Evolutionary conservation across 2,113 vertebrate species (phyloP), one percentile per base, ranked within the genome.

Genomic region (Saccopteryx leptura): DNA sequence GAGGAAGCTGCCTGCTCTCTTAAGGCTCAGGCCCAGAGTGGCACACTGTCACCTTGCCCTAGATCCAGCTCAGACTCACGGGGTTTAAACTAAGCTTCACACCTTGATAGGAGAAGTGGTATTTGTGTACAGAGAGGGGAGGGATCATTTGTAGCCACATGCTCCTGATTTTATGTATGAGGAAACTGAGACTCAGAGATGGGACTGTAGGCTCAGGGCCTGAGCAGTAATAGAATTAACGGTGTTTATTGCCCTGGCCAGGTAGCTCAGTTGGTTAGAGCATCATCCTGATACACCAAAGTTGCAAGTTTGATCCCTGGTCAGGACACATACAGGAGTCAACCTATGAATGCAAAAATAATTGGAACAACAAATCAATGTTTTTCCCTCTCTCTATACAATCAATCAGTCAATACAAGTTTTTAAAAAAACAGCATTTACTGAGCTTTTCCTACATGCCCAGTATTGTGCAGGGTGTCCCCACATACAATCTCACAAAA

Each of bases 11-110:
- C 54, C 85, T 14, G 26, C 48, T 54, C 79, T 28, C 54, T 71
- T n/a, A 21, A 46, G 46, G 7, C 2, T 76, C 78, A 46, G 69
- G 54, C 21, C 19, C n/a, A 24, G 15, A 54, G 26, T 33, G 6
- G 46, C 39, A 48, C 0, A 1, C 18, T 14, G 2, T 24, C 11
- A 0, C 63, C 19, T 9, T 4, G 31, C 31, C n/a, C 72, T 21
- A 0, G 24, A 63, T 54, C 39, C 76, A 21, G 50, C 4, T 24
- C 39, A 82, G 24, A 68, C 24, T 11, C 76, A 15, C 1, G 8
- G 39, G 24, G 24, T 68, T 18, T 11, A 52, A 61, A 2, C 14
- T 9, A 26, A 48, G 68, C 9, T 23, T 52, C 33, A 50, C 65
- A 65, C 24, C 48, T 46, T 7, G 50, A 7, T 8, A 56, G 79